Evolutionary conservation across 2,888 invertebrate species (phyloP).

Genomic region (Euzophera pinguis): DNA sequence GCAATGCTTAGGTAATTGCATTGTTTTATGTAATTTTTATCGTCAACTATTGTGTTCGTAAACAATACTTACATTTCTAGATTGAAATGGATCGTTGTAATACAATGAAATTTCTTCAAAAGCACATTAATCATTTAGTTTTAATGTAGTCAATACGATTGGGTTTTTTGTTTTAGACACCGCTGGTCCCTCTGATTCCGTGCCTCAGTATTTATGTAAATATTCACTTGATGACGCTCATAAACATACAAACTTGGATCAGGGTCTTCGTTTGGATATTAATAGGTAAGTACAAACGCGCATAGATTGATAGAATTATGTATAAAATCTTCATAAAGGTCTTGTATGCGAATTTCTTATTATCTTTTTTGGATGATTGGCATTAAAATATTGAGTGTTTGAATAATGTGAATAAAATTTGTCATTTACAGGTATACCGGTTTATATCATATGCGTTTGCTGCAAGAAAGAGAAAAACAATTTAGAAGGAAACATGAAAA

Average conservation of each 20-base stretch:
- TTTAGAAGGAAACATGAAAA: constrained; percentile 35
- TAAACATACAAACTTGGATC: constrained; percentile 90
- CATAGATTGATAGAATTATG: too few species aligned
- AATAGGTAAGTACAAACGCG: constrained; percentile 79
- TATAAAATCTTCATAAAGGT: too few species aligned
- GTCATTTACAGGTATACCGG: constrained; percentile 55
- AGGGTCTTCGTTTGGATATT: constrained; percentile 89
- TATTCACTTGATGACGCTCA: constrained; percentile 90
- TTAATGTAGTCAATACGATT: neutral
- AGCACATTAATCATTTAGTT: neutral
- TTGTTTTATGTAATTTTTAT: neutral
- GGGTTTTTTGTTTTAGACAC: constrained; percentile 80
- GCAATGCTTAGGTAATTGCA: too few species aligned
- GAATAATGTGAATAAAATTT: too few species aligned
- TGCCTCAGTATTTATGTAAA: constrained; percentile 90
- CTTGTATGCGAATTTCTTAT: too few species aligned
- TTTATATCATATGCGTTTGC: constrained; percentile 57
- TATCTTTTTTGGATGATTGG: too few species aligned
- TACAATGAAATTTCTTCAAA: neutral
- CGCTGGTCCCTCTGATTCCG: constrained; percentile 90
- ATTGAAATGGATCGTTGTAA: neutral
- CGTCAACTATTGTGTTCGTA: neutral
- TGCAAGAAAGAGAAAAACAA: constrained; percentile 35
- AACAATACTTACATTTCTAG: neutral
- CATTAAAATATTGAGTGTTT: too few species aligned